These are phyloP conservation scores for Agonopterix alstromeriana DNA, from an alignment of 2,888 invertebrate species.

Conservation along the genomic window DNA sequence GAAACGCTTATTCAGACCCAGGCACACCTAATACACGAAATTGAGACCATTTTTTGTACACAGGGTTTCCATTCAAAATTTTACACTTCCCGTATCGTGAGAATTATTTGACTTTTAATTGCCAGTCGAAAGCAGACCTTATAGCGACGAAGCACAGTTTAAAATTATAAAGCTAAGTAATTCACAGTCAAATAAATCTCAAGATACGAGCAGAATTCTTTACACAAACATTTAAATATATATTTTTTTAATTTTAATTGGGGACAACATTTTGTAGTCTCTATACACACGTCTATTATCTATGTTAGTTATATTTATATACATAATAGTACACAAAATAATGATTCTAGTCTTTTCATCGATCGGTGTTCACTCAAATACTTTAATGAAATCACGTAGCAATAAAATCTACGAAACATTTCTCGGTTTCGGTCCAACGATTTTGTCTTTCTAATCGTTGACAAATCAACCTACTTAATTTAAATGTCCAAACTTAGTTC, in stretches of 20 bases:
- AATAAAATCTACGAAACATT: neutral
- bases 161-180: too few species aligned
- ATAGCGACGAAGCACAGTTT: too few species aligned
- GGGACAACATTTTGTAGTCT: conserved; percentile 1
- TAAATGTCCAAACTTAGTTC: too few species aligned
- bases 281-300: neutral
- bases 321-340: neutral
- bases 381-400: neutral
- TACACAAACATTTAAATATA: neutral
- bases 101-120: too few species aligned
- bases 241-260: neutral
- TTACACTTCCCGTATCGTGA: too few species aligned
- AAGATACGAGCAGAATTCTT: neutral
- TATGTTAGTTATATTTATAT: neutral
- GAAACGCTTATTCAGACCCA: too few species aligned
- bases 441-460: neutral
- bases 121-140: too few species aligned
- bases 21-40: too few species aligned
- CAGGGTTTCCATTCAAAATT: too few species aligned
- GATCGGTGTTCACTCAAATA: neutral
- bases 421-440: neutral
- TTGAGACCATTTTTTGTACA: too few species aligned
- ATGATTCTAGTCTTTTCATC: neutral
- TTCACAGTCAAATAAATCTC: too few species aligned
- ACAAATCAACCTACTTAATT: too few species aligned